These are phyloP conservation scores for Callitettix versicolor DNA, from an alignment of 1,140 invertebrate genomes.

Conservation along the genomic window DNA sequence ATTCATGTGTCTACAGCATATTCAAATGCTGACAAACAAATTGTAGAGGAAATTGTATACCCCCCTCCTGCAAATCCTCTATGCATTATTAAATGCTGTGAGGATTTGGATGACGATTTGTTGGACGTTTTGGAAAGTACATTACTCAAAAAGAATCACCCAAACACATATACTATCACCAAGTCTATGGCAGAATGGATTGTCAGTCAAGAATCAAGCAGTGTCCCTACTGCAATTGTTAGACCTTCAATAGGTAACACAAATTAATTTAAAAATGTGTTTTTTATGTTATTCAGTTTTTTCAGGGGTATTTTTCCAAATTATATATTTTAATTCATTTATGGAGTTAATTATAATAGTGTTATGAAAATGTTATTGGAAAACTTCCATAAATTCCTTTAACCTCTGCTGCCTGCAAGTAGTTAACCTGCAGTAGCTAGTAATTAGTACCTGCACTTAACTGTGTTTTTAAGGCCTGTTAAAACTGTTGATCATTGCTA, in stretches of 20 bases:
- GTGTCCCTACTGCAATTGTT: conserved; percentile 77
- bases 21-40: conserved; percentile 61
- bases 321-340: too few relatives aligned
- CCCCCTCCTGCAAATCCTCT: conserved; percentile 51
- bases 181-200: conserved; percentile 76
- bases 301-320: too few relatives aligned
- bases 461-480: too few relatives aligned
- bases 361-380: too few relatives aligned
- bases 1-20: conserved; percentile 83
- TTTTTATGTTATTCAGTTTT: too few relatives aligned
- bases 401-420: too few relatives aligned
- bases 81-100: conserved; percentile 46
- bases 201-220: conserved; percentile 44
- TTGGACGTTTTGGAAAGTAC: conserved; percentile 43
- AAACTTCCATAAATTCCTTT: too few relatives aligned
- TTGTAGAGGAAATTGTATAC: conserved; percentile 63
- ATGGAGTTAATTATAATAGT: too few relatives aligned
- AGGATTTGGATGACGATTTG: conserved; percentile 45
- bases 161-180: conserved; percentile 81
- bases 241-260: conserved; percentile 76
- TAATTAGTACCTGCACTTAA: too few relatives aligned
- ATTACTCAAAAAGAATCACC: conserved; percentile 54
- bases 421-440: too few relatives aligned
- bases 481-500: too few relatives aligned
- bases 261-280: too few relatives aligned